Percentiles rank a stretch among this genome's conserved stretches.
These are phyloP conservation scores for Meteorus sp. DNA, from an alignment of 1,140 invertebrate genomes.

Conservation along the genomic window DNA sequence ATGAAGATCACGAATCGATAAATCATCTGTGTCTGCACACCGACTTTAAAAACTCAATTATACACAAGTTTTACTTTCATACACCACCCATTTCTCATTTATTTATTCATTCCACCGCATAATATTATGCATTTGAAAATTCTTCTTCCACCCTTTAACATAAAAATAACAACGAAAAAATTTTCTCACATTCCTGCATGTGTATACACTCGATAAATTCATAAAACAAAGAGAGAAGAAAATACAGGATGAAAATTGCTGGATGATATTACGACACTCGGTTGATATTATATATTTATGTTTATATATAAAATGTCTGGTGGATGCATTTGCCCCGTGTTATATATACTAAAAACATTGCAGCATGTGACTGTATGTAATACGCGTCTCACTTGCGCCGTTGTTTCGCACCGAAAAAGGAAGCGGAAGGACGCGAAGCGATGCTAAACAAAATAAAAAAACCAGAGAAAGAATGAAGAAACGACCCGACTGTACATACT, in stretches of 20 bases:
- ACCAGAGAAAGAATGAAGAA: conserved; percentile 13
- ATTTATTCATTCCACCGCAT: too few species aligned
- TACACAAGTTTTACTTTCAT: neutral
- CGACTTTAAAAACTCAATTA: neutral
- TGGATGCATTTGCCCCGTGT: conserved; percentile 15
- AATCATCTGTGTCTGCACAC: neutral
- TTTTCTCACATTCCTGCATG: neutral
- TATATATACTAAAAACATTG: too few species aligned
- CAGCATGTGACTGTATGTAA: too few species aligned
- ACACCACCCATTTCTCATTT: too few species aligned
- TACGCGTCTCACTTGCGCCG: too few species aligned
- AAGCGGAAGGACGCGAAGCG: conserved; percentile 10
- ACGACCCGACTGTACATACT: too few species aligned
- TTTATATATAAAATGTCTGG: conserved; percentile 21
- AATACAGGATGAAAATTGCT: conserved; percentile 8
- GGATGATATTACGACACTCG: conserved; percentile 14
- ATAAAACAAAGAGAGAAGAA: neutral
- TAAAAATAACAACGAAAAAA: too few species aligned
- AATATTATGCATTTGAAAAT: too few species aligned
- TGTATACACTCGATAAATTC: neutral
- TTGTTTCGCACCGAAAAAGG: conserved; percentile 11
- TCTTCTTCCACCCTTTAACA: too few species aligned
- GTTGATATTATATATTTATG: too few species aligned
- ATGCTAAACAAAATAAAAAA: conserved; percentile 7
- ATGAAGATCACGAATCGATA: conserved; percentile 10